Base-by-base conservation (phyloP, 1,140 invertebrate species). In the Sinonovacula constricta region DNA sequence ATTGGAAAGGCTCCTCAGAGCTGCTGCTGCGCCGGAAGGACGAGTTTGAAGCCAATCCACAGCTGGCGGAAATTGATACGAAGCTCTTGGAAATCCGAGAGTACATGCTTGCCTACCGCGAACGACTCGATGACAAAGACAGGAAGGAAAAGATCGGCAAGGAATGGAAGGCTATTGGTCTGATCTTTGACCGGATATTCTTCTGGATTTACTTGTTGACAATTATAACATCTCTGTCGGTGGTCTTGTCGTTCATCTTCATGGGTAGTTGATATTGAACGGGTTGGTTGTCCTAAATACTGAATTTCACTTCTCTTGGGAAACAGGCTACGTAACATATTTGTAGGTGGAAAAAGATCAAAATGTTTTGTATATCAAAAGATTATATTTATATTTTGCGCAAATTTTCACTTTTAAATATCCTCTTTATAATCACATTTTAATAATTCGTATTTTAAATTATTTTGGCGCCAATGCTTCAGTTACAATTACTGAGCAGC, bases 121-220 rank as follows among this genome's bases (percentile, higher is more conserved):
- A 83, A 57, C 78, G 89, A 57, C 71, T 89, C 26, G 80, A 85
- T 22, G 86, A 88, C n/a, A 90, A 90, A 75, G 91, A 91, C 70
- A 81, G 82, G 15, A 86, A 85, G 30, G 88, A 89, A 34, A 89
- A 88, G 69, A 79, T 90, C 18, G 84, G 85, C 10, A 88, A 85
- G 33, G 90, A 91, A 62, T 92, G 91, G 91, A 88, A 90, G 77
- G 86, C 88, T 28, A 81, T 91, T 4, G 90, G 90, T 0, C 80
- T 91, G 7, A 87, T 91, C 36, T 85, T 92, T 68, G 91, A 92
- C 80, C 72, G 91, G 57, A 85, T 91, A 26, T 91, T 92, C 65
- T 92, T 92, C 82, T 83, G 89, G 59, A 75, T 90, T 26, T 92
- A 92, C 69, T 57, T 91, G 22, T 80, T 86, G 28, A 87, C 88